These are phyloP conservation scores for Cotesia chilonis DNA, from an alignment of 1,140 invertebrate species.

Conservation along the genomic window DNA sequence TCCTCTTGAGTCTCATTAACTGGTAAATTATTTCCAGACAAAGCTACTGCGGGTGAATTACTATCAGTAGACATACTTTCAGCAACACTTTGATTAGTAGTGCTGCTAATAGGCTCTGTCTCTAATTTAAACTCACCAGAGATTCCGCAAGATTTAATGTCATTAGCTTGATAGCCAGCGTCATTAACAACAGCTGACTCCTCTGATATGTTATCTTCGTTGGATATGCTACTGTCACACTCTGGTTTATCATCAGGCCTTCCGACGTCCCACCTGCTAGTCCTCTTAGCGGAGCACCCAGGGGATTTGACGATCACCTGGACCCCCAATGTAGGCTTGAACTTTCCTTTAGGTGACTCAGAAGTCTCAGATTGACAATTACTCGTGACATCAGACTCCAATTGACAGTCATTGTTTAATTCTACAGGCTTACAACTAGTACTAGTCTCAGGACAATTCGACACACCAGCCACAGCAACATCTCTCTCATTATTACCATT, in stretches of 20 bases:
- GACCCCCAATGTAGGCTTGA: constrained; percentile 60
- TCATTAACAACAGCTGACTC: constrained; percentile 17
- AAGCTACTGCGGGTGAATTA: not conserved
- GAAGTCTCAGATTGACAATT: constrained; percentile 43
- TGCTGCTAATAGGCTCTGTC: constrained; percentile 35
- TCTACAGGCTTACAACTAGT: constrained; percentile 37
- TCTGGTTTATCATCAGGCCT: constrained; percentile 52
- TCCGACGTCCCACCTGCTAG: constrained; percentile 66
- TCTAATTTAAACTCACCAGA: constrained; percentile 14
- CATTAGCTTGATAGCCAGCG: not conserved
- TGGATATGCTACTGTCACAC: constrained; percentile 53
- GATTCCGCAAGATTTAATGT: not conserved
- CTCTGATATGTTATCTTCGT: constrained; percentile 58
- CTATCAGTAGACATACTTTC: constrained; percentile 11
- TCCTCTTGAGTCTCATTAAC: not conserved
- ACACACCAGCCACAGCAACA: constrained; percentile 47
- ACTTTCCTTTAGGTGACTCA: constrained; percentile 51
- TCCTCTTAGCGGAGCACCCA: constrained; percentile 53
- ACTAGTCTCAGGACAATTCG: constrained; percentile 1
- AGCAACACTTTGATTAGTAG: constrained; percentile 30
- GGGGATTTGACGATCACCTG: constrained; percentile 55
- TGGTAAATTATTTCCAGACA: not conserved
- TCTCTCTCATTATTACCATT: constrained; percentile 57
- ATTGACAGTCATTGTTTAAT: constrained; percentile 37
- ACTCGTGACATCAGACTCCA: constrained; percentile 39